Base-by-base conservation (phyloP, 2,888 invertebrate species). In the Plutella xylostella region DNA sequence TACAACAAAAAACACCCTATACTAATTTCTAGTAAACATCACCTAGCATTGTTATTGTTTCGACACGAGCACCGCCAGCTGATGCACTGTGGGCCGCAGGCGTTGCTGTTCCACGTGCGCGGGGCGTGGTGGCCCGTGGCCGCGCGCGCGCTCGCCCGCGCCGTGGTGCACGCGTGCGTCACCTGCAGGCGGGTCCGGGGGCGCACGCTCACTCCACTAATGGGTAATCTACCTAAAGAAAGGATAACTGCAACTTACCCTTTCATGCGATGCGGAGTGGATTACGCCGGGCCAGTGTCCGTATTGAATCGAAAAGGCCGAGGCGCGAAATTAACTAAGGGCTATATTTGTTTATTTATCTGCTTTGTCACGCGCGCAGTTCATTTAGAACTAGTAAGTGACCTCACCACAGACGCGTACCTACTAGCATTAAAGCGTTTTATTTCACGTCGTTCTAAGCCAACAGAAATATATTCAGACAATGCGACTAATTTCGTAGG, bases 101-200 rank as follows among this genome's bases (percentile, higher is more conserved):
- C 30, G 2, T 17, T 45, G 33, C n/a, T 43, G 15, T 46, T 14
- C 19, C 22, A 40, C 5, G 15, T 50, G 9, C 46, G 50, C 1
- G 48, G 51, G 7, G 11, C 21, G 0, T 52, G 46, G 45, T 53
- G 51, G 53, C 48, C 50, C 3, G n/a, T 53, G 2, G 44, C 49
- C 7, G 50, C 47, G 20, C 38, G 53, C n/a, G 45, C 50, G 28
- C 45, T 51, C 6, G 51, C 51, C 1, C 39, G 47, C 6, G 33
- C 38, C 5, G 33, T 46, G 2, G 46, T 47, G 2, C 45, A 47
- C 30, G 20, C 42, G 1, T 54, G 52, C 42, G 43, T 52, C 3
- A 42, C 9, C 2, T 49, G 51, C 42, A 17, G 37, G 2, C 49
- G 53, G 1, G 9, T 51, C 5, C n/a, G 40, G 19, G 48, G 34